These are phyloP conservation scores for Desmodus rotundus DNA, from an alignment of 2,113 vertebrate species.

Conservation along the genomic window DNA sequence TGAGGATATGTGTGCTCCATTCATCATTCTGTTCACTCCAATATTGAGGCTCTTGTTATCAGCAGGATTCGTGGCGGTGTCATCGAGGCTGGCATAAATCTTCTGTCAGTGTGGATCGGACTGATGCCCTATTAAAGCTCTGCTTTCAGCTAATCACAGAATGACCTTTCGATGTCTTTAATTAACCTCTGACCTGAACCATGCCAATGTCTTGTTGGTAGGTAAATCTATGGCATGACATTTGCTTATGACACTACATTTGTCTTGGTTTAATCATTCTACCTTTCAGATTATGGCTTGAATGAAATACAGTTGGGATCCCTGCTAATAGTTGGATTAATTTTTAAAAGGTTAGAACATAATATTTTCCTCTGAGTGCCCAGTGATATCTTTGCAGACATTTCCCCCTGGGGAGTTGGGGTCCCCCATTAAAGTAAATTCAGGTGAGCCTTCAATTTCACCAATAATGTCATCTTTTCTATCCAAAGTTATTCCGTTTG, in stretches of 20 bases:
- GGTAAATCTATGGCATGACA: conserved; percentile 88
- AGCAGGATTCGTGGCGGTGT: conserved; percentile 93
- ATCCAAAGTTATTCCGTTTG: conserved; percentile 53
- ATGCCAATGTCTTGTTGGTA: conserved; percentile 86
- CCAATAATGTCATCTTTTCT: conserved; percentile 62
- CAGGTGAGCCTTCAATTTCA: conserved; percentile 54
- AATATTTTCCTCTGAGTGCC: conserved; percentile 72
- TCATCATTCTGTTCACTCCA: conserved; percentile 90
- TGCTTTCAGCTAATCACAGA: conserved; percentile 89
- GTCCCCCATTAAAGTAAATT: conserved; percentile 49
- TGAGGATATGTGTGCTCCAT: conserved; percentile 88
- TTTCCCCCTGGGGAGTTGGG: conserved; percentile 45
- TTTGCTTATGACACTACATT: conserved; percentile 85
- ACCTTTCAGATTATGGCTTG: conserved; percentile 75
- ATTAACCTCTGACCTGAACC: conserved; percentile 94
- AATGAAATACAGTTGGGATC: conserved; percentile 79
- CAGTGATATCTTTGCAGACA: conserved; percentile 68
- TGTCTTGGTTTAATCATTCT: conserved; percentile 81
- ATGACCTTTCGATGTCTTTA: conserved; percentile 92
- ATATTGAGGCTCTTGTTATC: conserved; percentile 94
- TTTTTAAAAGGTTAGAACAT: conserved; percentile 80
- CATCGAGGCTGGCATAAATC: conserved; percentile 94
- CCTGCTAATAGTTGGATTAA: conserved; percentile 73
- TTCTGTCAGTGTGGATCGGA: conserved; percentile 87
- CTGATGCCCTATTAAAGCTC: conserved; percentile 89